Base-by-base conservation (phyloP, 2,888 invertebrate species). In the Tridacna crocea region DNA sequence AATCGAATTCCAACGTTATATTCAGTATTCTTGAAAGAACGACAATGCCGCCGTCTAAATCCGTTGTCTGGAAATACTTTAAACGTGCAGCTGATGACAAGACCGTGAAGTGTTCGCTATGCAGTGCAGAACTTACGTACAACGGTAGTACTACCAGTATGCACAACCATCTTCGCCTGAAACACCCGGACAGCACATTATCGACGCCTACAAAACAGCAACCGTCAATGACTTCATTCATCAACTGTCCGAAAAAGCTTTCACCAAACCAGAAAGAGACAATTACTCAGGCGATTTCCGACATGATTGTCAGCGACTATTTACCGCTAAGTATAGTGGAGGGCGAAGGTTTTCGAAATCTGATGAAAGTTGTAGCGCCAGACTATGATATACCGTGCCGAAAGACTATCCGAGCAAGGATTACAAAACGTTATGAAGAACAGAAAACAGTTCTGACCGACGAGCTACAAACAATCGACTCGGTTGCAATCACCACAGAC, bases 401-500 rank as follows among this genome's bases (percentile, higher is more conserved):
- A 0, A 70, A 75, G 48, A 75, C 75, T 15, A 51, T 74, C 3
- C 58, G 61, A 17, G 17, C 79, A 13, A 61, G 77, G n/a, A 78
- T 78, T 19, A 48, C n/a, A 48, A 61, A 72, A 12, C 24, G 8
- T n/a, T 72, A 78, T 48, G 77, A 72, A 10, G 77, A 60, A 13
- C 65, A 72, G 48, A 61, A 51, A 24, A 48, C 27, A 19, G n/a
- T 19, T 22, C 77, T 78, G 2, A 51, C 19, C 22, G n/a, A 12
- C 36, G 61, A 47, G 15, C 27, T 78, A 26, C n/a, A 48, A 22
- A 24, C 47, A 60, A 58, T 61, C 8, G n/a, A 61, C 24, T 36
- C 72, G 15, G 48, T 51, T 17, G 47, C 77, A 4, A 63, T 78
- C 4, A 78, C 77, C 22, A 78, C 72, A 4, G 72, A 78, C 51